Evolutionary conservation across 1,140 invertebrate genomes (phyloP), one percentile per base, ranked within the genome.

Genomic region (Sitophilus oryzae): DNA sequence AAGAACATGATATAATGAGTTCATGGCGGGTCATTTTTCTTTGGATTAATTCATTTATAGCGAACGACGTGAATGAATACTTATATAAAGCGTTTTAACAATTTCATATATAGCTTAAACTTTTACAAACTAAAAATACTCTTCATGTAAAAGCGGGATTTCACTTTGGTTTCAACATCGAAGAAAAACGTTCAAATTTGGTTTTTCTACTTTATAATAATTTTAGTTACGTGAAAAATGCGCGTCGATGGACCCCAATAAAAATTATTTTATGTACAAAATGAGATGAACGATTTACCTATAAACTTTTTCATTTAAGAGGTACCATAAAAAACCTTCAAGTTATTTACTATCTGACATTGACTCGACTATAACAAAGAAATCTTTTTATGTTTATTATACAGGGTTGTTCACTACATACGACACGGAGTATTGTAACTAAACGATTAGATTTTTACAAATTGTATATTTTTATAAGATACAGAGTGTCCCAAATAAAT

Each of bases 1-100:
- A 36, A 43, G 46, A 43, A 49, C 46, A 47, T 54, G 53, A 56
- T 56, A 56, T 56, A 42, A 49, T 49, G 45, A 42, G 36, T 30
- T 30, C 10, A 49, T 56, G 53, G 53, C 53, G 46, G 53, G 53
- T 52, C 18, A 46, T 52, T 15, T 38, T 25, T 37, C 25, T 16
- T 25, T 41, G 20, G 21, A 4, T 51, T 41, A 37, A 20, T 15
- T 43, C 43, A 21, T 14, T 23, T 38, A 6, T 20, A 6, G 51
- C 40, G 41, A 51, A 51, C 51, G 51, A 38, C 43, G 21, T 47
- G 43, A 54, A 18, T 40, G 42, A 44, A 5, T 23, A 44, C 15
- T 44, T 44, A 20, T 25, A 25, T 46, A 25, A 46, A 46, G 44
- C 44, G 44, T 25, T 23, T 48, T 47, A 42, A 40, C 37, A 25